Conservation (phyloP, 2,888 invertebrate genomes). For the Euzophera pinguis region DNA sequence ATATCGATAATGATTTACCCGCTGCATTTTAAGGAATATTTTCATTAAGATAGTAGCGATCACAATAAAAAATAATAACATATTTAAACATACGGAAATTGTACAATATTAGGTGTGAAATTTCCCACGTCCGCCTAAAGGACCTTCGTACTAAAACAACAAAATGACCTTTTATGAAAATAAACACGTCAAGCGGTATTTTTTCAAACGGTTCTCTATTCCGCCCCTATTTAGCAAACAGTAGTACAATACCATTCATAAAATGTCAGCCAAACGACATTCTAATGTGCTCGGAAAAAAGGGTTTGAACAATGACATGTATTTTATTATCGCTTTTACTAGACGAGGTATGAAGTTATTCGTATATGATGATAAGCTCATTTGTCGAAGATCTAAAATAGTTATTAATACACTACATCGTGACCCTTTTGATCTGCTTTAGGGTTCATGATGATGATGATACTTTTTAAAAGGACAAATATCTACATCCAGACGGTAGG, state of each 20-base stretch:
- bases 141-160: background rate
- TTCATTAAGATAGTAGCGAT: too few species aligned
- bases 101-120: too few species aligned
- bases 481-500: too few species aligned
- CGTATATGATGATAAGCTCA: too few species aligned
- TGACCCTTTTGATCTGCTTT: too few species aligned
- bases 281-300: conserved; percentile 14
- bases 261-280: conserved; percentile 12
- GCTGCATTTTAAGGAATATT: too few species aligned
- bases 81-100: too few species aligned
- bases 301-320: background rate
- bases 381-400: too few species aligned
- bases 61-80: background rate
- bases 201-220: conserved; percentile 1
- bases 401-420: too few species aligned
- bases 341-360: background rate
- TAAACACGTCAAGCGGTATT: background rate
- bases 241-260: conserved; percentile 12
- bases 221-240: conserved; percentile 8
- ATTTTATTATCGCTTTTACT: background rate
- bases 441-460: too few species aligned
- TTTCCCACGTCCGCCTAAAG: background rate
- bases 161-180: background rate
- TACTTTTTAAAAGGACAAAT: too few species aligned
- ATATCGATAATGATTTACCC: too few species aligned